phyloP scores from a whole-genome alignment of 2,797 vertebrate species.

The Crocodylus rhombifer region DNA sequence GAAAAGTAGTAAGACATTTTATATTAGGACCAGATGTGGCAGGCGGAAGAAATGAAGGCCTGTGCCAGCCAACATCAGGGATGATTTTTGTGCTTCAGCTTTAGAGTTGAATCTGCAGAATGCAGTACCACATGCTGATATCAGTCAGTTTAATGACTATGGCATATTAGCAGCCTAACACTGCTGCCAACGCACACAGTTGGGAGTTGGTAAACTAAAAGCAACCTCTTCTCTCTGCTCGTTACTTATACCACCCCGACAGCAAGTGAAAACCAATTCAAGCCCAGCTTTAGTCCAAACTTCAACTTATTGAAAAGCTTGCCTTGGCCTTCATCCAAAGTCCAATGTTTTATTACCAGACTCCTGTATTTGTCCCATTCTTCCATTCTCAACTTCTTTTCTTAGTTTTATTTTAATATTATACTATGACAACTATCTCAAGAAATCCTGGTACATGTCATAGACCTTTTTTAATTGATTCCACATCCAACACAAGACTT shows the following conservation, averaged over 20 bases:
- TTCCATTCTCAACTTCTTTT: constrained; percentile 48
- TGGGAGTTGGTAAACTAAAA: constrained; percentile 44
- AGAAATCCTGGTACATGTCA: constrained; percentile 26
- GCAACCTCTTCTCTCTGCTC: constrained; percentile 24
- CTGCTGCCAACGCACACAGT: constrained; percentile 33
- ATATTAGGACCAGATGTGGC: constrained; percentile 67
- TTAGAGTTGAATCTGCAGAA: background rate
- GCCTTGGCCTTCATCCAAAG: constrained; percentile 48
- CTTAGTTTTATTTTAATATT: constrained; percentile 27
- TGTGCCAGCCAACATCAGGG: constrained; percentile 53
- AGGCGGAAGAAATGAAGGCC: background rate
- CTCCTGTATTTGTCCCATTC: constrained; percentile 46
- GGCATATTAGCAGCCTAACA: background rate
- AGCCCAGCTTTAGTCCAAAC: constrained; percentile 40
- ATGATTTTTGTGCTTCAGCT: constrained; percentile 33
- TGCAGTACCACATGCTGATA: background rate
- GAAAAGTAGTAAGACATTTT: constrained; percentile 27
- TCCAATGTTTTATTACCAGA: constrained; percentile 43
- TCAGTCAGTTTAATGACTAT: constrained; percentile 1
- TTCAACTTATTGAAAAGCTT: constrained; percentile 54
- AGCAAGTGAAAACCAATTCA: constrained; percentile 49
- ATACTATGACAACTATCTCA: constrained; percentile 24
- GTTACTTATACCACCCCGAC: background rate
- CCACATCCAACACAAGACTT: constrained; percentile 57
- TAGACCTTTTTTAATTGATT: constrained; percentile 69